Base-by-base conservation (phyloP, 2,113 vertebrate species). In the Sebastes schlegelii region DNA sequence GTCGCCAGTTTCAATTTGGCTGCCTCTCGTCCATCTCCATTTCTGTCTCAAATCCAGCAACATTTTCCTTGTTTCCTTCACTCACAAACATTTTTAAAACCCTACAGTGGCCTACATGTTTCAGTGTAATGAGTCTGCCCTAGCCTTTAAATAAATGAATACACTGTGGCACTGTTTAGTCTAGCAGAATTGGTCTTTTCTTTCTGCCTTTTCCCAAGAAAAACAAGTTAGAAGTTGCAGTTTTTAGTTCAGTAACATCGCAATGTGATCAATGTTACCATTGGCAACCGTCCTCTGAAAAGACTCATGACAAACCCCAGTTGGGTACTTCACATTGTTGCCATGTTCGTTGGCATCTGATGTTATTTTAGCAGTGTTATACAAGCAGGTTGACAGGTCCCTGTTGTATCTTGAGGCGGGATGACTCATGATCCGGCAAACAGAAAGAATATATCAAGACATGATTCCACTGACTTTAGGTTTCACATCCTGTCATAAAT, bases 1-100 rank as follows among this genome's bases (percentile, higher is more conserved):
- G 1, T 26, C 54, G 75, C 69, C 81, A 80, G 51, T 63, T 85
- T 81, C 4, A 16, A 7, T 78, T 69, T 80, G 65, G 69, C 79
- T 71, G 72, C 34, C 6, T 72, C 11, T 74, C 64, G 67, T 51
- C 46, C 7, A 14, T 13, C 26, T 71, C 5, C 17, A 17, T 60
- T 63, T 79, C 9, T 77, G 61, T 70, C 40, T 78, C 23, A 49
- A n/a, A 45, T 84, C 61, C 51, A 81, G 52, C 48, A 45, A 65
- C 43, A 13, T 79, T 62, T 73, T 51, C 1, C 57, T n/a, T 2
- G 8, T 26, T 81, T 80, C 49, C 45, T 54, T 70, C 14, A 8
- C 63, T 45, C 45, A 60, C 73, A 34, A 34, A 63, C 3, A 52
- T 42, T 76, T 55, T 52, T 4, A 21, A 83, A 82, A 49, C 51